phyloP scores from a whole-genome alignment of 2,888 invertebrate species.

The Periphyllus acericola region DNA sequence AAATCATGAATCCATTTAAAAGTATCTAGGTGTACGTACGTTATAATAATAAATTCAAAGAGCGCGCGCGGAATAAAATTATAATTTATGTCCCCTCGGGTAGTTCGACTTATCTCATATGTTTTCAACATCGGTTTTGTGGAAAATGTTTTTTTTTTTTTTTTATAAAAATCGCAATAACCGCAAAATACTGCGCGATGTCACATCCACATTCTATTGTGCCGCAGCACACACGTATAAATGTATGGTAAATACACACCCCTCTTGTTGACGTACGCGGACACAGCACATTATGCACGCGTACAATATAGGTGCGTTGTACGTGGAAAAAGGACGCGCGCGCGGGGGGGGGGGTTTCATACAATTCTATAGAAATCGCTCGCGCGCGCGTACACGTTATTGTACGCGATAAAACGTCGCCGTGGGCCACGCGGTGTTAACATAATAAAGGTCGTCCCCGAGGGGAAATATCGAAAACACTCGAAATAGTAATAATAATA shows the following conservation, averaged over 20 bases:
- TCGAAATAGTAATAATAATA: slow-evolving; percentile 44
- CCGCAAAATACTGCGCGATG: background rate
- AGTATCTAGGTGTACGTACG: too few species aligned
- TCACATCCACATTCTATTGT: background rate
- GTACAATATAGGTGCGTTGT: background rate
- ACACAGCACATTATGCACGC: background rate
- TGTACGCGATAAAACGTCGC: background rate
- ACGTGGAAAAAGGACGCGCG: background rate
- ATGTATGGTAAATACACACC: background rate
- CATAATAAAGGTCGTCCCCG: slow-evolving; percentile 38
- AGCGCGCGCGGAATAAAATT: too few species aligned
- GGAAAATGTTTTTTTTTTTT: background rate
- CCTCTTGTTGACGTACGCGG: background rate
- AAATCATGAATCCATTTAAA: too few species aligned
- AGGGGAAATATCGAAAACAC: slow-evolving; percentile 41
- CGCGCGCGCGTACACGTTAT: background rate
- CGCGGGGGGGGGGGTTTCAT: background rate
- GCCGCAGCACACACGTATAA: background rate
- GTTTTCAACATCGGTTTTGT: too few species aligned
- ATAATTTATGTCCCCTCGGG: too few species aligned
- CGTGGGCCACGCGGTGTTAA: background rate
- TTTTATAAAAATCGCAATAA: background rate
- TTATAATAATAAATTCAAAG: too few species aligned
- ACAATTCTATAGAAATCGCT: slow-evolving; percentile 33
- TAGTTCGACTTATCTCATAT: too few species aligned